These are phyloP conservation scores for Tanaodytes sp. DNA, from an alignment of 2,888 invertebrate genomes.

Conservation along the genomic window DNA sequence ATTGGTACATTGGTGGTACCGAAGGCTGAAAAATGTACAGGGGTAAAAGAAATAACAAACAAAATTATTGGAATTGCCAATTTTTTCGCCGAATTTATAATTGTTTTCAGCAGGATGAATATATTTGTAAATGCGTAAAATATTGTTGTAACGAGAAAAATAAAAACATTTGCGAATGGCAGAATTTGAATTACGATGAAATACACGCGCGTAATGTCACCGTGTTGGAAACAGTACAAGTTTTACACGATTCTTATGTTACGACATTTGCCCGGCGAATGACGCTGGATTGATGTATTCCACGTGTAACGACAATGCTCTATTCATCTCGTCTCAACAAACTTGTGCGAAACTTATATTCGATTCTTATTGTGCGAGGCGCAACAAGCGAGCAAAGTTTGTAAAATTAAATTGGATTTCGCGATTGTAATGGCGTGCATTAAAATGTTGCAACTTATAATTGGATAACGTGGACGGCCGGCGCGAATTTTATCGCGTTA, in stretches of 20 bases:
- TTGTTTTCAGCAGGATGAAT: no score
- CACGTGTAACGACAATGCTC: conserved; percentile 25
- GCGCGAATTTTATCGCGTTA: no score
- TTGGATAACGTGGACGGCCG: conserved; percentile 20
- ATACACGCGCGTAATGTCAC: no score
- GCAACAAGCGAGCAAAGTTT: conserved; percentile 16
- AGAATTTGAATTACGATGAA: no score
- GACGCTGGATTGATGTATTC: conserved; percentile 34
- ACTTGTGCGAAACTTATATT: conserved; percentile 40
- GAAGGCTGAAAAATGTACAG: no score
- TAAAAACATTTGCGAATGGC: no score
- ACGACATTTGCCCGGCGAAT: conserved; percentile 1
- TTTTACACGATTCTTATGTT: not conserved
- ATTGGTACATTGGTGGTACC: no score
- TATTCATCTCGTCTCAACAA: conserved; percentile 44
- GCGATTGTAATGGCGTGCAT: conserved; percentile 24
- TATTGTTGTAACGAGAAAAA: no score
- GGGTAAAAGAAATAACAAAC: no score
- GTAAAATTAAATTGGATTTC: conserved; percentile 39
- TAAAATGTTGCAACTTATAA: conserved; percentile 43
- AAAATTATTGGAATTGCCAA: no score
- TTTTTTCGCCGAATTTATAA: no score
- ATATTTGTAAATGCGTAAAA: not conserved
- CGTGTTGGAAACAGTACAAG: no score
- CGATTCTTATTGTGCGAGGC: conserved; percentile 38